phyloP scores from a whole-genome alignment of 2,888 invertebrate genomes.

The Octodonta nipae region DNA sequence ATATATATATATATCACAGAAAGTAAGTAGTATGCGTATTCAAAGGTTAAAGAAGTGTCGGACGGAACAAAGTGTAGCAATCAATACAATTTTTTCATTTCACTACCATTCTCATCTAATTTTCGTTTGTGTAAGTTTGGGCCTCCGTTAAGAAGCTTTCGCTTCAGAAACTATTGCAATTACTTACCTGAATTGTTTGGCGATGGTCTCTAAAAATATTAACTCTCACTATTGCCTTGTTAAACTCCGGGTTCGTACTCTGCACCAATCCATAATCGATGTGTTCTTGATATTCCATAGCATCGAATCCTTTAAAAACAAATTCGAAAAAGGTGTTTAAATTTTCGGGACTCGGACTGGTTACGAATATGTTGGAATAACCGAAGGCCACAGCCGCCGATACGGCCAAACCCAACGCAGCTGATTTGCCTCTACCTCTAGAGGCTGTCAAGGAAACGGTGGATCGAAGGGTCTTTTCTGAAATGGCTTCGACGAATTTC shows the following conservation, averaged over 20 bases:
- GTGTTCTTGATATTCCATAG: constrained; percentile 87
- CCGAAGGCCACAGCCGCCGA: constrained; percentile 72
- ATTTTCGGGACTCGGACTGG: constrained; percentile 96
- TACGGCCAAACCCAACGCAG: constrained; percentile 85
- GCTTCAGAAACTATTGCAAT: too few relatives aligned
- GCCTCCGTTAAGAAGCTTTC: too few relatives aligned
- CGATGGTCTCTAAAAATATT: constrained; percentile 82
- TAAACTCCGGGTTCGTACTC: constrained; percentile 90
- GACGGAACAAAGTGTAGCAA: too few relatives aligned
- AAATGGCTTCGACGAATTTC: constrained; percentile 87
- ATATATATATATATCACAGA: too few relatives aligned
- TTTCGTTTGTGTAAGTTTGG: too few relatives aligned
- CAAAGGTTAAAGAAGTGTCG: not conserved
- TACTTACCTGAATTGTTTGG: constrained; percentile 75
- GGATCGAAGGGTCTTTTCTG: constrained; percentile 76
- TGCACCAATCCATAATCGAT: constrained; percentile 87
- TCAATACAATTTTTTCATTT: too few relatives aligned
- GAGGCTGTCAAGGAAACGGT: constrained; percentile 93
- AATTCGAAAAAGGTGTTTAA: constrained; percentile 95
- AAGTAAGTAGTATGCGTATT: too few relatives aligned
- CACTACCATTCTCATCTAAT: too few relatives aligned
- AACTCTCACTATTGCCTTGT: constrained; percentile 87
- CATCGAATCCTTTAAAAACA: constrained; percentile 87
- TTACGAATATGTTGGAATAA: constrained; percentile 86
- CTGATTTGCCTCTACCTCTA: constrained; percentile 95